Percentiles rank a stretch among this genome's conserved stretches.
phyloP scores from a whole-genome alignment of 2,797 vertebrate species.

The Takifugu ocellatus region DNA sequence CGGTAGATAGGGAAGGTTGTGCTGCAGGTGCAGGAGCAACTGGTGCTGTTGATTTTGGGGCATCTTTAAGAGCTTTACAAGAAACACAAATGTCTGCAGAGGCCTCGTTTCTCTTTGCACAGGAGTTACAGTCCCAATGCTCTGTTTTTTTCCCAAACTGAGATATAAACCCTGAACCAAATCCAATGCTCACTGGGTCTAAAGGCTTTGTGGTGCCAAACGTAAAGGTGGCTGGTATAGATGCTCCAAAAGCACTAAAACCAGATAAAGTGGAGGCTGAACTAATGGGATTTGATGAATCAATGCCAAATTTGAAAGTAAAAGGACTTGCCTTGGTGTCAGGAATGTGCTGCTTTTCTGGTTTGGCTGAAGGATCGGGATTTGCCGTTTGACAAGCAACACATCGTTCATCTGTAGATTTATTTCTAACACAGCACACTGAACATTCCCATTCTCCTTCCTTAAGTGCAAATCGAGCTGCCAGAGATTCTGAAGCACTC shows the following conservation, averaged over 20 bases:
- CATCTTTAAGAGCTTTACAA: constrained; percentile 68
- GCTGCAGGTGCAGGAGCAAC: constrained; percentile 24
- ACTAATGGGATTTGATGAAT: constrained; percentile 49
- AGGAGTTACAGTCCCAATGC: constrained; percentile 63
- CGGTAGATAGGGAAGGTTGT: constrained; percentile 13
- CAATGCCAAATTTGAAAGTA: constrained; percentile 77
- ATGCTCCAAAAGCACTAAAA: constrained; percentile 70
- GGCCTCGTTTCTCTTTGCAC: constrained; percentile 58
- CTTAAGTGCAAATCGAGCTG: constrained; percentile 79
- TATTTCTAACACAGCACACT: constrained; percentile 81
- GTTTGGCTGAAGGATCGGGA: constrained; percentile 64
- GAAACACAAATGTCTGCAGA: constrained; percentile 51
- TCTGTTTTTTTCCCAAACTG: constrained; percentile 60
- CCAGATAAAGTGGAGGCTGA: constrained; percentile 53
- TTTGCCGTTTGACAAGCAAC: constrained; percentile 76
- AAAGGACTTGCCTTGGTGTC: constrained; percentile 67
- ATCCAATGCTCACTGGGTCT: constrained; percentile 28
- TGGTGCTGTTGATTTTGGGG: constrained; percentile 50
- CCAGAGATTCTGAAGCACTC: constrained; percentile 40
- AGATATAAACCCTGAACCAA: constrained; percentile 59
- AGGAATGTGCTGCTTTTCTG: constrained; percentile 34
- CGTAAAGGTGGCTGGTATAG: constrained; percentile 68
- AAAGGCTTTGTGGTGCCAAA: constrained; percentile 67
- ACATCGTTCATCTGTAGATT: constrained; percentile 71
- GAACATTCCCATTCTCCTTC: constrained; percentile 85